Base-by-base conservation (phyloP, 2,113 vertebrate genomes). In the Monopterus albus region DNA sequence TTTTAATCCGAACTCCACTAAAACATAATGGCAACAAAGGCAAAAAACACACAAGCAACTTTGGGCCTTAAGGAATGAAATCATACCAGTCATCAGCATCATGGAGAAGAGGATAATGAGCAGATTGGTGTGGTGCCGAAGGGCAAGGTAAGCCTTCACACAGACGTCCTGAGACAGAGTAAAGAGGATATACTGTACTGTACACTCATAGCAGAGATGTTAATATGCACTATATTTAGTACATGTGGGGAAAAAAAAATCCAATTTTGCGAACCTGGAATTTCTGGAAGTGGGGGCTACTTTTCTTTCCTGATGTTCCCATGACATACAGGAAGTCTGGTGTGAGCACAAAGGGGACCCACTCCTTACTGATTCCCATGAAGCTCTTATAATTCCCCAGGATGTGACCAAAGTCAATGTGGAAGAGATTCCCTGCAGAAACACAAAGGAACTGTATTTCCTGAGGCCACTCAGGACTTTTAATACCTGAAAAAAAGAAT, bases 301-400 rank as follows among this genome's bases (percentile, higher is more conserved):
- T 96, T 84, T 98, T 99, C 92, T 98, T 99, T 56, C 96, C 96
- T 0, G 95, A 94, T 20, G 96, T 97, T 72, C 97, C 96, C 98
- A 99, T 99, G 71, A 99, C 96, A 57, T 96, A 98, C 49, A 99
- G 95, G 91, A 99, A 99, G 91, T 99, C 98, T 0, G 98, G 98
- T 4, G 97, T 99, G 49, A 99, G 92, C 51, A 99, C 98, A 69
- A 99, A 99, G 17, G 97, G 98, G 64, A 99, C 98, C 90, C 97
- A 94, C 78, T 99, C 98, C 85, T 98, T 99, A 87, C 95, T 99
- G 90, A 99, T 96, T 63, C 98, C 98, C 91, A 99, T 93, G 84
- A 99, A 99, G 78, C 97, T 99, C 93, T 99, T 99, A 33, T 99
- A 98, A 88, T 99, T 99, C 72, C 98, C 98, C 91, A 99, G 96